Evolutionary conservation across 2,113 vertebrate species (phyloP).

Genomic region (Python bivittatus): DNA sequence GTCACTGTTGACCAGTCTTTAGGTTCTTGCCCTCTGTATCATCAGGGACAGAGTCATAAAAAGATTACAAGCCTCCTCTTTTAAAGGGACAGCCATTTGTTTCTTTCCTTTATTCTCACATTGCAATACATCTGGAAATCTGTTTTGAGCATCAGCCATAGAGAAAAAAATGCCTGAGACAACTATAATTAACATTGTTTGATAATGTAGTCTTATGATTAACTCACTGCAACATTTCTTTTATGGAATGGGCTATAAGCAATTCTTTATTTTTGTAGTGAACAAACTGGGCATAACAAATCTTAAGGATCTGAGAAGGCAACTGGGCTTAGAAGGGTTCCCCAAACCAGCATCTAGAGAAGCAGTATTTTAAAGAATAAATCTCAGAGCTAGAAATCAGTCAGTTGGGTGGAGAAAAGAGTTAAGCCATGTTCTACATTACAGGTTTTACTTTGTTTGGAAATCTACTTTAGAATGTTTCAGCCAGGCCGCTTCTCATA

Average conservation of each 20-base stretch:
- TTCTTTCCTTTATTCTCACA: not conserved
- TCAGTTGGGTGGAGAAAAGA: conserved; percentile 45
- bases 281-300: conserved; percentile 51
- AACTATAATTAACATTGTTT: conserved; percentile 27
- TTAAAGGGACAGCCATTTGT: not conserved
- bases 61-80: not conserved
- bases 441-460: conserved; percentile 68
- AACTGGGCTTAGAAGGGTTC: conserved; percentile 51
- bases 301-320: conserved; percentile 48
- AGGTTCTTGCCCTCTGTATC: no score
- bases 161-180: no score
- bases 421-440: conserved; percentile 68
- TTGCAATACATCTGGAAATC: not conserved
- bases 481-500: conserved; percentile 62
- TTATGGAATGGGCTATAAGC: conserved; percentile 57
- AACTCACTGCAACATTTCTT: conserved; percentile 56
- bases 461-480: conserved; percentile 77
- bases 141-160: not conserved
- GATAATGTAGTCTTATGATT: conserved; percentile 45
- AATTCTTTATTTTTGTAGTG: conserved; percentile 61
- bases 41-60: no score
- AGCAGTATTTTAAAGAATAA: conserved; percentile 71
- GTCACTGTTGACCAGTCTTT: no score
- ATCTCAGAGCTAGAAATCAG: conserved; percentile 74
- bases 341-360: conserved; percentile 56